Base-by-base conservation (phyloP, 2,113 vertebrate genomes). In the Hiodon alosoides region DNA sequence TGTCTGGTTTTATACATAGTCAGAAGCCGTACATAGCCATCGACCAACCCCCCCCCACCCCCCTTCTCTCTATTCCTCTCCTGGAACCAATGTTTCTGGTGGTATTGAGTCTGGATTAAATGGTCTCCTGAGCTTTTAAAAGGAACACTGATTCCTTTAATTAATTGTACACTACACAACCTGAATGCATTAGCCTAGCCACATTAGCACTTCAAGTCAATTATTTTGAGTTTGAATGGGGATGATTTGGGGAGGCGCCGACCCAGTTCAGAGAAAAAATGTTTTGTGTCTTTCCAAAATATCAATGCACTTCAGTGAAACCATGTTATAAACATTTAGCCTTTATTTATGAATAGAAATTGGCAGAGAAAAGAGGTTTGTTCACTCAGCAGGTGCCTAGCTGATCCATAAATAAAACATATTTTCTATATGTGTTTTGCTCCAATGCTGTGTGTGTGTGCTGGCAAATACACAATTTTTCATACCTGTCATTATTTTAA, bases 1-100 rank as follows among this genome's bases (percentile, higher is more conserved):
- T 94, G 95, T 98, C 96, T 97, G 95, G 93, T 97, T 98, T 99
- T 97, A 99, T 98, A 97, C 96, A 94, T 95, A 99, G 94, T 99
- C 94, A 94, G 95, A 94, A 97, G 94, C 97, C 95, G 97, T 95
- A 98, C 98, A 98, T 97, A 96, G 94, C 94, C 96, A 98, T 98
- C 98, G 96, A 96, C 96, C 96, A 96, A 96, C 96, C 96, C 94
- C 90, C 94, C 92, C 79, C 65, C 54, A 51, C 55, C 60, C 65
- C 79, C 83, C 85, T 88, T 54, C 71, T 58, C 55, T 65, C 67
- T 78, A 85, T 81, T 84, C 88, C 84, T 86, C 88, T 84, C 84
- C 89, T 89, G 90, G 92, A 96, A 93, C 93, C 93, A 94, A 89
- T 96, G 94, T 98, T 96, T 96, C 94, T 96, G 94, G 92, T 94